These are phyloP conservation scores for Scyliorhinus canicula DNA, from an alignment of 2,797 vertebrate species.

Conservation along the genomic window DNA sequence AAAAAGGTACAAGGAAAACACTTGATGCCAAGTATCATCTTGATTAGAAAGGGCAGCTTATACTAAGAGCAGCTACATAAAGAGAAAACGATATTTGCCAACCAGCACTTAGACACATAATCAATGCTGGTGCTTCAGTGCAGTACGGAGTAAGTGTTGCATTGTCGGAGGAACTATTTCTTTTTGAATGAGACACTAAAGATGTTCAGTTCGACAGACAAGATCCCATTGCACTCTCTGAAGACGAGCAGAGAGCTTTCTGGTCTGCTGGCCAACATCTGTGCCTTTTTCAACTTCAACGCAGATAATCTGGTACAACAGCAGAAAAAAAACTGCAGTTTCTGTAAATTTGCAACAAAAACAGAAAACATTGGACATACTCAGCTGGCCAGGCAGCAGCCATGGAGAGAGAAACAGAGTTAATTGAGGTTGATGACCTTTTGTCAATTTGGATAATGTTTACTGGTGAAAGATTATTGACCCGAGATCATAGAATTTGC, in stretches of 20 bases:
- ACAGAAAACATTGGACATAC: background rate
- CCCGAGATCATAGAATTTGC: no score
- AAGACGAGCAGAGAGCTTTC: background rate
- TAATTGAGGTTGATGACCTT: background rate
- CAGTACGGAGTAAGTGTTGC: background rate
- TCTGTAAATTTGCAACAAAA: background rate
- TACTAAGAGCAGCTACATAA: background rate
- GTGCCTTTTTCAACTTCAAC: background rate
- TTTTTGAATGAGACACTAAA: background rate
- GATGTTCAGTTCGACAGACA: background rate
- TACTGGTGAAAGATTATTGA: background rate
- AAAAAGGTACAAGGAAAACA: background rate
- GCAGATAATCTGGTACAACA: background rate
- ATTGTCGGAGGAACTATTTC: background rate
- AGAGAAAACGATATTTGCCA: background rate
- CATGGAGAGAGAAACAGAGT: background rate
- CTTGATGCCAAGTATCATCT: background rate
- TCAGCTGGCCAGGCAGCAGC: background rate
- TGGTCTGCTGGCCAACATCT: background rate
- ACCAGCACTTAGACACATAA: background rate
- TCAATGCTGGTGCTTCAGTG: background rate
- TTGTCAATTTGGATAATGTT: background rate
- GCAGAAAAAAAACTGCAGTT: background rate
- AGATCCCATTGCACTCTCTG: background rate
- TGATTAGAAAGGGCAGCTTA: background rate